phyloP scores from a whole-genome alignment of 2,888 invertebrate species.

The Acheta domesticus region DNA sequence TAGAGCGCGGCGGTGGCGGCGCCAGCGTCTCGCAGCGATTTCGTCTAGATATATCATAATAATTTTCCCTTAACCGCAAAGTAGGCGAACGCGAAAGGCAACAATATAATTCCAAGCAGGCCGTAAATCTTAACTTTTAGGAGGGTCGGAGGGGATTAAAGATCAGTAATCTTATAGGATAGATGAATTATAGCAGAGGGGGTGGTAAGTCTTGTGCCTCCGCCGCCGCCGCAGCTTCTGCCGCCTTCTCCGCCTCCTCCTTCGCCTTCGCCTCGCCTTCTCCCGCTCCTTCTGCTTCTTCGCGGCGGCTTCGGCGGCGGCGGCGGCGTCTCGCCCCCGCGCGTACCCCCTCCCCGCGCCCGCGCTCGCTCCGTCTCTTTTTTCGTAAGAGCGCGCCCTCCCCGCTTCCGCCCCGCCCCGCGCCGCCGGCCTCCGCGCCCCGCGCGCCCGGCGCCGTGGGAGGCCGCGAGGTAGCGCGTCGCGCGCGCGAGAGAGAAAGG shows the following conservation, averaged over 20 bases:
- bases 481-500: too few species aligned
- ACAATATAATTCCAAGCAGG: conserved; percentile 63
- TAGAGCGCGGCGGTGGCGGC: conserved; percentile 18
- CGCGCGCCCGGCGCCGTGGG: background rate
- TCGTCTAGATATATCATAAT: conserved; percentile 55
- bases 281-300: background rate
- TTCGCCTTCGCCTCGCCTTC: background rate
- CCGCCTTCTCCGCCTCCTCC: background rate
- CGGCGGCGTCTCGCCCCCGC: background rate
- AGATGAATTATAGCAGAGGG: conserved; percentile 58
- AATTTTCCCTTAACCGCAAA: conserved; percentile 42
- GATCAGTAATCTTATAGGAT: conserved; percentile 70
- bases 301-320: too few species aligned
- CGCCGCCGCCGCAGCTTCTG: background rate
- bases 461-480: background rate
- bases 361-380: background rate
- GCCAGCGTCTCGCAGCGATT: conserved; percentile 45
- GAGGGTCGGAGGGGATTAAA: conserved; percentile 66
- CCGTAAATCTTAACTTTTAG: conserved; percentile 72
- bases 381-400: background rate
- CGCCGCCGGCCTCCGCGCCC: background rate
- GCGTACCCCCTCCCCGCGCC: background rate
- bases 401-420: background rate
- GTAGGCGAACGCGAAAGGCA: conserved; percentile 42
- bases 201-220: conserved; percentile 25